These are phyloP conservation scores for Nemotelus pantherinus DNA, from an alignment of 2,888 invertebrate species.

Conservation along the genomic window DNA sequence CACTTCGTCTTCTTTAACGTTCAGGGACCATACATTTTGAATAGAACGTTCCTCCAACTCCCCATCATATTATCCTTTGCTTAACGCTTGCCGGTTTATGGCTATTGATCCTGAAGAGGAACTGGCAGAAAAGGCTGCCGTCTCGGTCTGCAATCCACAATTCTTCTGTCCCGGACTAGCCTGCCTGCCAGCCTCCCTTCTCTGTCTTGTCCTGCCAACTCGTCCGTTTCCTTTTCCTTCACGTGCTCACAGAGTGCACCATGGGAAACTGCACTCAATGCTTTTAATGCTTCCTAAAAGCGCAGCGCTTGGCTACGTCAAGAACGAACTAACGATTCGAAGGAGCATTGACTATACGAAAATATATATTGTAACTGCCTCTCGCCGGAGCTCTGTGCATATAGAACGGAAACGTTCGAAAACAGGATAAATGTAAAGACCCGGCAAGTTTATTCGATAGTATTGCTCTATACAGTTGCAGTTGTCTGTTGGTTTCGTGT, in stretches of 20 bases:
- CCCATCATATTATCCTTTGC: neutral
- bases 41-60: neutral
- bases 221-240: too few relatives aligned
- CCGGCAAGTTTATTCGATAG: too few relatives aligned
- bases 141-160: neutral
- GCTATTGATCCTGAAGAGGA: slow-evolving; percentile 23
- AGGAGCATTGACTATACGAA: slow-evolving; percentile 8
- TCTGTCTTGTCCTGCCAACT: too few relatives aligned
- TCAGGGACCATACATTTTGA: neutral
- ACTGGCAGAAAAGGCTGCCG: neutral
- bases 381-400: too few relatives aligned
- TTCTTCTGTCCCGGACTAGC: too few relatives aligned
- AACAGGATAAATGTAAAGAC: neutral
- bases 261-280: slow-evolving; percentile 6
- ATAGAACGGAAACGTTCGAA: too few relatives aligned
- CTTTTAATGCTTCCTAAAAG: slow-evolving; percentile 17
- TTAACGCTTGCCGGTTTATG: slow-evolving; percentile 26
- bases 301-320: neutral
- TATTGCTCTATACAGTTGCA: neutral
- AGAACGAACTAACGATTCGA: neutral
- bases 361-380: neutral
- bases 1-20: neutral
- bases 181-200: too few relatives aligned
- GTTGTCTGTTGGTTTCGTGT: neutral
- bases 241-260: neutral